Evolutionary conservation across 2,888 invertebrate genomes (phyloP).

Genomic region (Zhengitettix transpicula): DNA sequence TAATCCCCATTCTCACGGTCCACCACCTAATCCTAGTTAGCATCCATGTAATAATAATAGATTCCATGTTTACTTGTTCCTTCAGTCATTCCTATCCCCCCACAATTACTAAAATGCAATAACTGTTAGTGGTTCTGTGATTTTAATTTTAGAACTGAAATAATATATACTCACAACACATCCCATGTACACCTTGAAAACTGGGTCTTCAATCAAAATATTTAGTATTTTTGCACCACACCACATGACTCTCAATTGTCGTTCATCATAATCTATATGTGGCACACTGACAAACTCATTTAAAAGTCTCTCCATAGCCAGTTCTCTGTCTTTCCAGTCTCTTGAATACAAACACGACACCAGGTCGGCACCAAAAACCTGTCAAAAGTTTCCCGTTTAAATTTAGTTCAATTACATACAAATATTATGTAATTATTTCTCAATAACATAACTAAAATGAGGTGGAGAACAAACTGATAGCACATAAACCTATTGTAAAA

Average conservation of each 20-base stretch:
- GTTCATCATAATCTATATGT: slow-evolving; percentile 9
- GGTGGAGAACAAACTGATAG: too few species aligned
- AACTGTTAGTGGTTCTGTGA: neutral
- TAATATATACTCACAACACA: slow-evolving; percentile 21
- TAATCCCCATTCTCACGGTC: too few species aligned
- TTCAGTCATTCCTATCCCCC: too few species aligned
- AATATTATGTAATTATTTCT: too few species aligned
- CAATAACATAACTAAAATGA: too few species aligned
- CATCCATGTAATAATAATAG: too few species aligned
- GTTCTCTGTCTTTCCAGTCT: slow-evolving; percentile 24
- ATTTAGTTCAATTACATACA: too few species aligned
- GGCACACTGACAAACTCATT: slow-evolving; percentile 16
- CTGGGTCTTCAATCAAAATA: slow-evolving; percentile 26
- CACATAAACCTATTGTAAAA: too few species aligned
- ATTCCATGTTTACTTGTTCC: too few species aligned
- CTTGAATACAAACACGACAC: slow-evolving; percentile 25
- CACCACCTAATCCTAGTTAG: too few species aligned
- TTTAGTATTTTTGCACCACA: slow-evolving; percentile 24
- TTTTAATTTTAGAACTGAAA: neutral
- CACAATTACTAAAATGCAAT: too few species aligned
- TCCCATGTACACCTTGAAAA: slow-evolving; percentile 28
- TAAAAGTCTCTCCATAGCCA: slow-evolving; percentile 21
- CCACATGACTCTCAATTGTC: slow-evolving; percentile 19
- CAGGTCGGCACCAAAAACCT: slow-evolving; percentile 24
- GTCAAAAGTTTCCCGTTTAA: neutral